These are phyloP conservation scores for Archips crataeganus DNA, from an alignment of 2,888 invertebrate species.

Conservation along the genomic window DNA sequence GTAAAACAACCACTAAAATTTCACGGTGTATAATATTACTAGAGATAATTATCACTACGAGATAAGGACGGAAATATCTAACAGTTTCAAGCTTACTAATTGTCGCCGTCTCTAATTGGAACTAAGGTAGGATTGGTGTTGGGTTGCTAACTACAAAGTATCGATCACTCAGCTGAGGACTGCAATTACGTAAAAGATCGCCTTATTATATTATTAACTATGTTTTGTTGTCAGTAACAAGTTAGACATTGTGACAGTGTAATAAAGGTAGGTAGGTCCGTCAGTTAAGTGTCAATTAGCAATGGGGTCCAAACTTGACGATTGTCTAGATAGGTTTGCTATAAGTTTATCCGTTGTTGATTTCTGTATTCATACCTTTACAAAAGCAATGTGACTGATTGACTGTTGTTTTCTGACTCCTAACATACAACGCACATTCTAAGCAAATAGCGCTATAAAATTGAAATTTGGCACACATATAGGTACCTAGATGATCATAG, in stretches of 20 bases:
- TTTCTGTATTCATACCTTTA: background rate
- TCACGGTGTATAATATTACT: background rate
- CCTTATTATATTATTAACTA: background rate
- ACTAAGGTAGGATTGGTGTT: constrained; percentile 1
- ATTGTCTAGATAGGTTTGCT: background rate
- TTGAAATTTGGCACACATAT: no score
- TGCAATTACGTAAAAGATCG: constrained; percentile 2
- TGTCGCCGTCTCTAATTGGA: constrained; percentile 16
- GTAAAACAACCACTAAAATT: no score
- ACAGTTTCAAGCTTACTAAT: background rate
- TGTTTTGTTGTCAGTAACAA: background rate
- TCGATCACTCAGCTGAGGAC: constrained; percentile 5
- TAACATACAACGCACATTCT: no score
- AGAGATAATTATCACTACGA: background rate
- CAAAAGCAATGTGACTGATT: no score
- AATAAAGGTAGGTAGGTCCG: background rate
- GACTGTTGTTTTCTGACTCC: no score
- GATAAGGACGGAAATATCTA: constrained; percentile 10
- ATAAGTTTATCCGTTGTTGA: background rate
- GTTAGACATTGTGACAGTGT: background rate
- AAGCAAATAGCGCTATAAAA: no score
- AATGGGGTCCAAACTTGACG: background rate
- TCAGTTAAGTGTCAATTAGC: background rate
- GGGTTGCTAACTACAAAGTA: constrained; percentile 6
- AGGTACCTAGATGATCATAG: no score